Percentiles rank a stretch among this genome's conserved stretches.
Evolutionary conservation across 2,888 invertebrate species (phyloP).

Genomic region (Lucinisca nassula): DNA sequence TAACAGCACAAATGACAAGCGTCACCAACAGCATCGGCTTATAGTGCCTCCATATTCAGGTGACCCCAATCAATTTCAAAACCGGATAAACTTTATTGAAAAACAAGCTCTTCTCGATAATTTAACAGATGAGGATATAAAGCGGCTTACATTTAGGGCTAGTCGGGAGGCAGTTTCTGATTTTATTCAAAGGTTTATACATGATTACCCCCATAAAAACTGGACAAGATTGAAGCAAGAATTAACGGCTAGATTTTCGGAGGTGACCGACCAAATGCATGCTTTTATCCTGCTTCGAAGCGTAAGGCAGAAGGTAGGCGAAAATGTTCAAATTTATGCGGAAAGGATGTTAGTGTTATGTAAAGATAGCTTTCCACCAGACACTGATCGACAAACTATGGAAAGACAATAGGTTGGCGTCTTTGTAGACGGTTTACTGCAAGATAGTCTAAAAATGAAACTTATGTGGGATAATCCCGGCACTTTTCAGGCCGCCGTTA

Average conservation of each 20-base stretch:
- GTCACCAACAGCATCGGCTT: neutral
- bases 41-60: neutral
- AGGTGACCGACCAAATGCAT: neutral
- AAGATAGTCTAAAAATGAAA: slow-evolving; percentile 21
- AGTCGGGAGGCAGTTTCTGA: neutral
- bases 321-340: slow-evolving; percentile 5
- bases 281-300: slow-evolving; percentile 8
- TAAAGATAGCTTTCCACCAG: neutral
- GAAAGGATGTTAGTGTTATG: neutral
- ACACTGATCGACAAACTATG: neutral
- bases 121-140: neutral
- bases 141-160: neutral
- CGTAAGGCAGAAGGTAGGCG: neutral
- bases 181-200: slow-evolving; percentile 1
- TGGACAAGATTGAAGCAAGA: neutral
- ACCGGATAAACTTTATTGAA: neutral
- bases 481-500: slow-evolving; percentile 15
- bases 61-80: neutral
- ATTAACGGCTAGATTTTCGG: neutral
- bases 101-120: neutral
- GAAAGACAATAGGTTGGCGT: slow-evolving; percentile 11
- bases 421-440: slow-evolving; percentile 5
- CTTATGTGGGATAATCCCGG: slow-evolving; percentile 5
- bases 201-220: neutral
- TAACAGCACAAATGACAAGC: neutral